Evolutionary conservation across 1,140 invertebrate species (phyloP).

Genomic region (Eubasilissa regina): DNA sequence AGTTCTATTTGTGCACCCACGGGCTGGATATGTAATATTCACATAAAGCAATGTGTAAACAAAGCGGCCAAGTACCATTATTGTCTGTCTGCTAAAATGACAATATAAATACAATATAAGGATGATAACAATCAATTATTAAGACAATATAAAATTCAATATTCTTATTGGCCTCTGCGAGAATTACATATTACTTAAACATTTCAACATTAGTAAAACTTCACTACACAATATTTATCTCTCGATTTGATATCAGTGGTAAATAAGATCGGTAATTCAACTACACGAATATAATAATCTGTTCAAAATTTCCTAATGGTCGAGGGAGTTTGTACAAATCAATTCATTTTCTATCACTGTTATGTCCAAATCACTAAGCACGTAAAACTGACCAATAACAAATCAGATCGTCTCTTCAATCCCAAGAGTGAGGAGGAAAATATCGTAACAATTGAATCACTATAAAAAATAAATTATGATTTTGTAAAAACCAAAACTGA

Average conservation of each 20-base stretch:
- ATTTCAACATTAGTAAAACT: background rate
- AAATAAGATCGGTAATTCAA: constrained; percentile 7
- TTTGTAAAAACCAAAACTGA: no score
- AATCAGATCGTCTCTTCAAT: no score
- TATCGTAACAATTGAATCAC: no score
- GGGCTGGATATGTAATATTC: constrained; percentile 22
- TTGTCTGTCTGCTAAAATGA: constrained; percentile 8
- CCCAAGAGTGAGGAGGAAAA: no score
- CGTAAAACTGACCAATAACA: no score
- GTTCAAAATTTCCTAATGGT: constrained; percentile 17
- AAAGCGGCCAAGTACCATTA: constrained; percentile 1
- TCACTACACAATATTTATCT: constrained; percentile 12
- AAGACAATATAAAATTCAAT: constrained; percentile 3
- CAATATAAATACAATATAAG: background rate
- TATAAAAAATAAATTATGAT: no score
- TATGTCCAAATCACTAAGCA: no score
- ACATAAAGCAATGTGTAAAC: background rate
- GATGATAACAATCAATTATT: no score
- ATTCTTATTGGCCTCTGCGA: constrained; percentile 24
- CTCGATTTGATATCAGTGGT: constrained; percentile 12
- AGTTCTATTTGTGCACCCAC: background rate
- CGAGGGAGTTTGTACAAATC: constrained; percentile 12
- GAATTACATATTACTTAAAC: constrained; percentile 17
- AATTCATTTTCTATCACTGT: background rate
- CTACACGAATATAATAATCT: background rate